Evolutionary conservation across 2,113 vertebrate species (phyloP), one percentile per base, ranked within the genome.

Genomic region (Corythornis madagascariensis): DNA sequence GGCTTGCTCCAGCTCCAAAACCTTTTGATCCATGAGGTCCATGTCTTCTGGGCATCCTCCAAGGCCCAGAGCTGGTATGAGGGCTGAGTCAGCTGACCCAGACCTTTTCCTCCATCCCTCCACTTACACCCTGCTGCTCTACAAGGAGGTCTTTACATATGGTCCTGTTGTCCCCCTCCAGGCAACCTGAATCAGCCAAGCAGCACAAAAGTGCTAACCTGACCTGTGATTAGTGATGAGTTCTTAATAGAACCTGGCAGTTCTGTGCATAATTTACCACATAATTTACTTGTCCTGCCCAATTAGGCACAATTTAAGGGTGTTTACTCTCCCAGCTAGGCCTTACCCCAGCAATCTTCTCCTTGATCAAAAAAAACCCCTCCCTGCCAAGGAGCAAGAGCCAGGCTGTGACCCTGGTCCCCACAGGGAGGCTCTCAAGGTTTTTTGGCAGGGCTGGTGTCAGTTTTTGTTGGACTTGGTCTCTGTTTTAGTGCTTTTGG

Each of bases 321-420:
- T 53, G 55, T 92, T 94, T 60, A 87, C n/a, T 76, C 40, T 70
- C 48, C 57, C 33, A 7, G 47, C 24, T 64, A 73, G 79, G 70
- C 81, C 77, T 70, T 86, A 84, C 85, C 86, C 83, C 86, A 84
- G 70, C 70, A 70, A 72, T 72, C 86, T 93, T 83, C 92, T 92
- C 78, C 91, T 82, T 50, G 24, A 93, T 38, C 0, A 13, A 92
- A 88, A 43, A 90, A 94, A 92, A 7, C 6, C 14, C 43, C 64
- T 81, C 88, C 69, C 76, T 86, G 83, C 53, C 86, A 94, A 94
- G 72, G 88, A 90, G 67, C 0, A 2, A 88, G 76, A 93, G 69
- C 83, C 73, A 80, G 52, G 59, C 86, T 82, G 40, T 38, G 50
- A 70, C 64, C 88, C 71, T 16, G 33, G 45, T 67, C 63, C 75